Conservation (phyloP, 2,888 invertebrate genomes). For the Tiphia femorata region DNA sequence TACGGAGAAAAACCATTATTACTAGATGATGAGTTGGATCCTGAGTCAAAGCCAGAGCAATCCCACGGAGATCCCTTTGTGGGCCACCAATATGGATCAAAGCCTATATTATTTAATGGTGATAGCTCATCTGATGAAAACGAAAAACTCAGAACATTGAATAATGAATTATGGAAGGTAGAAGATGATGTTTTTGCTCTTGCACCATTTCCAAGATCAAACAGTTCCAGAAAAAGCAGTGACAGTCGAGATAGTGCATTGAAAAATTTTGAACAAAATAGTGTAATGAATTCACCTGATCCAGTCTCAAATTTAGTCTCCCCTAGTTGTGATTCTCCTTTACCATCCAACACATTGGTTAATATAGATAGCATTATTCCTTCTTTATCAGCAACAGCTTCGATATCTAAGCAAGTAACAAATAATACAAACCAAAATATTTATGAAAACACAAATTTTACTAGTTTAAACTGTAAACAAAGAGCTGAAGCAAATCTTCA, state of each 20-base stretch:
- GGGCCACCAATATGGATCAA: slow-evolving; percentile 80
- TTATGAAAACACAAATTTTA: slow-evolving; percentile 41
- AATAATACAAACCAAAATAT: slow-evolving; percentile 17
- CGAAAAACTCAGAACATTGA: slow-evolving; percentile 26
- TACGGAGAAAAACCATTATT: slow-evolving; percentile 82
- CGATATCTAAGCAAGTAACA: slow-evolving; percentile 13
- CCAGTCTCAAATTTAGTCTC: slow-evolving; percentile 39
- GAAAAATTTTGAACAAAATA: slow-evolving; percentile 16
- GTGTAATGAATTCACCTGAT: slow-evolving; percentile 36
- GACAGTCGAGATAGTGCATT: slow-evolving; percentile 37
- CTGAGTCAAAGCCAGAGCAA: slow-evolving; percentile 69
- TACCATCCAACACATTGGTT: slow-evolving; percentile 45
- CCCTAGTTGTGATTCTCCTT: slow-evolving; percentile 45
- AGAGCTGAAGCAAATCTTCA: background rate
- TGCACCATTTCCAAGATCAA: slow-evolving; percentile 74
- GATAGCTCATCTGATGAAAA: slow-evolving; percentile 54
- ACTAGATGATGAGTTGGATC: slow-evolving; percentile 83
- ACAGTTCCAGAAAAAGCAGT: slow-evolving; percentile 51
- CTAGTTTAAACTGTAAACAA: background rate
- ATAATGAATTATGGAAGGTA: slow-evolving; percentile 49
- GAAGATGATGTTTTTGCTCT: slow-evolving; percentile 77
- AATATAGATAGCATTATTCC: slow-evolving; percentile 40
- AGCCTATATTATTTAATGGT: slow-evolving; percentile 78
- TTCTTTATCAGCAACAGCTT: background rate
- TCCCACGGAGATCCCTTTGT: slow-evolving; percentile 73